Evolutionary conservation across 2,888 invertebrate genomes (phyloP).

Genomic region (Hemicrepidius hirtus): DNA sequence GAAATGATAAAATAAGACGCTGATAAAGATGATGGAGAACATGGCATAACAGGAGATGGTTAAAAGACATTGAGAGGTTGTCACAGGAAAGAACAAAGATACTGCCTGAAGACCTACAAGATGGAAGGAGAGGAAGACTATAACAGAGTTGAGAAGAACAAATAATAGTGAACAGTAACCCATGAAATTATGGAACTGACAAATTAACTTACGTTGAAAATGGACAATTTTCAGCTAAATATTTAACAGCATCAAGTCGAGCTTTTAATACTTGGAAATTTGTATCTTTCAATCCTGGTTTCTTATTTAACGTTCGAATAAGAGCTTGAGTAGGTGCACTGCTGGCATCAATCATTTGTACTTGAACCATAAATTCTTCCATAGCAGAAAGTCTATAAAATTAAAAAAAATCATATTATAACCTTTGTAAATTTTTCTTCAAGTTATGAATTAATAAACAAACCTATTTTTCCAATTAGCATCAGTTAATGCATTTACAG

Average conservation of each 20-base stretch:
- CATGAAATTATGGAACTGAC: too few relatives aligned
- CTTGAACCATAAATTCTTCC: constrained; percentile 80
- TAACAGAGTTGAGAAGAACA: too few relatives aligned
- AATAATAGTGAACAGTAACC: too few relatives aligned
- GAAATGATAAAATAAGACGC: too few relatives aligned
- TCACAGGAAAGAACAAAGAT: too few relatives aligned
- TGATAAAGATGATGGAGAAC: too few relatives aligned
- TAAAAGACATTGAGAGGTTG: too few relatives aligned
- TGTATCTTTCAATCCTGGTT: constrained; percentile 92
- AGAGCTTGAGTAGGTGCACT: constrained; percentile 85
- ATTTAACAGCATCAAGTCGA: constrained; percentile 85
- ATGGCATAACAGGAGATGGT: too few relatives aligned
- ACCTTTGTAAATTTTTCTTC: constrained; percentile 6
- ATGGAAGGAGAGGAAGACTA: too few relatives aligned
- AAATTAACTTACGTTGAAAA: constrained; percentile 77
- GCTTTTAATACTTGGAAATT: constrained; percentile 94
- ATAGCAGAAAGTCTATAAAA: constrained; percentile 79
- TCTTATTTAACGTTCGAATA: constrained; percentile 83
- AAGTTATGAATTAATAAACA: not conserved
- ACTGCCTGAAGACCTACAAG: too few relatives aligned
- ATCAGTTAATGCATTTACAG: constrained; percentile 80
- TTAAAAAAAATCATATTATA: constrained; percentile 12
- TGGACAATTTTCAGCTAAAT: constrained; percentile 84
- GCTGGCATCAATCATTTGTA: constrained; percentile 78
- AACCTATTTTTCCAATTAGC: constrained; percentile 87